Evolutionary conservation across 2,113 vertebrate species (phyloP), one percentile per base, ranked within the genome.

Genomic region (Ptyas mucosa): DNA sequence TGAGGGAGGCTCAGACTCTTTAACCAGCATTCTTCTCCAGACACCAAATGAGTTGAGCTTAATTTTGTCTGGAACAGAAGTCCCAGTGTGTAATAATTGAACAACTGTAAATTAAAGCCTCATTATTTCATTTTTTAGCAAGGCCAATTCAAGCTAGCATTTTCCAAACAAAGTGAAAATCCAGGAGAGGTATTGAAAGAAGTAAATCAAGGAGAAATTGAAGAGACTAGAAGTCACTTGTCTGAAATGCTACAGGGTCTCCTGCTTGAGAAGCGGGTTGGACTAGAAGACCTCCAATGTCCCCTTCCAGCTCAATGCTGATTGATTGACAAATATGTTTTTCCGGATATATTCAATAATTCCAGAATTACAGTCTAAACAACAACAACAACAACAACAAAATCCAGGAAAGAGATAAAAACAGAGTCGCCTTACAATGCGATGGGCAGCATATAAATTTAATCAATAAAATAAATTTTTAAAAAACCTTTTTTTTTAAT

Each of bases 101-200:
- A 85, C 75, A 94, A 92, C n/a, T 12, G 1, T 61, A 95, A 95
- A 96, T 96, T 95, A 95, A 94, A 87, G 92, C 34, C n/a, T 49
- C 46, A 57, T 95, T 95, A 89, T 94, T 87, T 91, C 0, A 2
- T 94, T 94, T 1, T 21, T 1, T 21, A 69, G 54, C 1, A 92
- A 58, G 85, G 90, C 49, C 11, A 0, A 0, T 8, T 26, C 21
- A 46, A 21, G 0, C 1, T 0, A 0, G 12, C 81, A 53, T 64
- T 58, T 89, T 39, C 43, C 39, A 87, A 90, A 18, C 5, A 4
- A 5, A 53, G 88, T 94, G 58, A 57, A 89, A 88, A 14, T 20
- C 23, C 46, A 51, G 34, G 89, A 58, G 93, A n/a, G 93, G 64
- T 58, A 75, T 61, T 92, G 81, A 96, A 95, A 94, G 94, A 94